Percentiles rank a stretch among this genome's conserved stretches.
These are phyloP conservation scores for Parazoanthus swiftii DNA, from an alignment of 92 coral and sea anemone genomes.

Conservation along the genomic window DNA sequence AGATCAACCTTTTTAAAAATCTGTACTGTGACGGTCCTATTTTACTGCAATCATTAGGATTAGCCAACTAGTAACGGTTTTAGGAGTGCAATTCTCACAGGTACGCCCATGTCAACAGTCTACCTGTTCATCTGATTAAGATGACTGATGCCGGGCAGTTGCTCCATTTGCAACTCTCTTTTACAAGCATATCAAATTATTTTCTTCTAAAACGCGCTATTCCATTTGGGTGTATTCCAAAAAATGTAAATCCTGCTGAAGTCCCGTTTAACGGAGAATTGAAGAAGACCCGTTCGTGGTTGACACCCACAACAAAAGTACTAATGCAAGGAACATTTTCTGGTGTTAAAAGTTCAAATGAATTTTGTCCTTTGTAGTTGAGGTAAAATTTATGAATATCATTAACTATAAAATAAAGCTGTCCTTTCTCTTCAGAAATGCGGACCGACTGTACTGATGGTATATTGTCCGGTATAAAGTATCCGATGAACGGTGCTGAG, in stretches of 20 bases:
- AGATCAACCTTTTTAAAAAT: too few species aligned
- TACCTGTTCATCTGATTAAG: too few species aligned
- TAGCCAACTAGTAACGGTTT: too few species aligned
- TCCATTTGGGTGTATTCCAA: slow-evolving; percentile 38
- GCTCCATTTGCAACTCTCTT: background rate
- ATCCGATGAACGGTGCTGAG: slow-evolving; percentile 20
- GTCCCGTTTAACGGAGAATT: slow-evolving; percentile 19
- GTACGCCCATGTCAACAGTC: too few species aligned
- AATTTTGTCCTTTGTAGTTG: slow-evolving; percentile 31
- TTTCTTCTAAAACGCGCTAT: slow-evolving; percentile 29
- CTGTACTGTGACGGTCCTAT: too few species aligned
- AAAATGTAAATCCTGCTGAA: slow-evolving; percentile 32
- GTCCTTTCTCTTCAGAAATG: slow-evolving; percentile 34
- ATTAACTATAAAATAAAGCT: slow-evolving; percentile 12
- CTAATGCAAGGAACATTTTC: background rate
- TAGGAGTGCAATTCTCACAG: too few species aligned
- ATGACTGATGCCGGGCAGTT: background rate
- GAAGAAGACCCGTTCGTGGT: slow-evolving; percentile 27
- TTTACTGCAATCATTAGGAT: too few species aligned
- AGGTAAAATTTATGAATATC: slow-evolving; percentile 13
- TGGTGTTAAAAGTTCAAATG: slow-evolving; percentile 19
- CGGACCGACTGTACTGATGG: slow-evolving; percentile 19
- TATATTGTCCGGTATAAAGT: slow-evolving; percentile 12
- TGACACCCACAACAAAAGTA: slow-evolving; percentile 8
- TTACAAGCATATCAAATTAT: background rate